Evolutionary conservation across 53 echinoderm and acorn worm genomes (phyloP), one percentile per base, ranked within the genome.

Genomic region (Stichopus horrens): DNA sequence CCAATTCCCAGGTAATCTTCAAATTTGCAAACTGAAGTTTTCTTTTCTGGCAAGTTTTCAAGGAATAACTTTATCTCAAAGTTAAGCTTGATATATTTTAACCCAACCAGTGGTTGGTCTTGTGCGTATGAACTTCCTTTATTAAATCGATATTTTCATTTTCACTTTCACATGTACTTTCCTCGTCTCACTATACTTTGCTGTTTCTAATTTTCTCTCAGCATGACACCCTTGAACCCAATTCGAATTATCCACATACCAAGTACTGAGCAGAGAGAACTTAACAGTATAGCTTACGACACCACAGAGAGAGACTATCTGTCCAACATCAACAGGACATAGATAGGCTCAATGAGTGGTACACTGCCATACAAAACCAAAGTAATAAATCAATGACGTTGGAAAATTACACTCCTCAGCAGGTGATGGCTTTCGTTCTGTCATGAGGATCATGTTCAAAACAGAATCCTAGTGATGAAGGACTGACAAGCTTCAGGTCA

Each of bases 181-280:
- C 55, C 19, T 19, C 10, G 53, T 52, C 37, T 37, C 37, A 37
- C 37, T 37, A n/a, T n/a, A 37, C 37, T 37, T 37, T 37, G 37
- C 37, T 2, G 2, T 37, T 37, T 37, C 37, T 7, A 53, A 19
- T 53, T 55, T 53, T 53, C 55, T 79, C n/a, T 20, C 21, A 75
- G 75, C 19, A 22, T 75, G 13, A 53, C 16, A 51, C 16, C 79
- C 37, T 37, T 52, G 53, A 10, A 51, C 79, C 55, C 79, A 55
- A 16, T 8, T 52, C 53, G 53, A 79, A 79, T 79, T 54, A 19
- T 53, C 79, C 51, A 53, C 79, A 79, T 79, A 53, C 79, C 79
- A 79, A 79, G 11, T 54, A 4, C 55, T 37, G 13, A 16, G 18
- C 55, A 54, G 79, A 53, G 52, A 55, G 37, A 37, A 37, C 37